These are phyloP conservation scores for Irena cyanogastra DNA, from an alignment of 2,113 vertebrate genomes.

Conservation along the genomic window DNA sequence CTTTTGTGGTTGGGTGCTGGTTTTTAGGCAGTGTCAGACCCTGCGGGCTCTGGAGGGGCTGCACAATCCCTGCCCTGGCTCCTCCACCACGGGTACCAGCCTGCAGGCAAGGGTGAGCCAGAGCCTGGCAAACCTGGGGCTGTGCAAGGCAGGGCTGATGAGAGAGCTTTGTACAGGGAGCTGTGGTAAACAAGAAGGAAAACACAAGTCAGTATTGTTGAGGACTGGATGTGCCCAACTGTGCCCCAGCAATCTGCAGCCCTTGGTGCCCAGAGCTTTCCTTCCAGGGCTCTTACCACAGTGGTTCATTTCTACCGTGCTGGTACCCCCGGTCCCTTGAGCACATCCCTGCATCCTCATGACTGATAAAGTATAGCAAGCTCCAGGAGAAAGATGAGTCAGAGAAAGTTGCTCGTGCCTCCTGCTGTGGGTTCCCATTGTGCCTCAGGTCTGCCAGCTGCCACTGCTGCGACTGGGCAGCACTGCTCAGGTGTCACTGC, in stretches of 20 bases:
- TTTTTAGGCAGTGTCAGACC: background rate
- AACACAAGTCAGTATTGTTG: fast-evolving
- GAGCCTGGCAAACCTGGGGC: background rate
- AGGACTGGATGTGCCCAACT: background rate
- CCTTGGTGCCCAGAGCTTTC: background rate
- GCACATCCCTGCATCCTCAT: background rate
- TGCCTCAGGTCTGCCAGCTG: background rate
- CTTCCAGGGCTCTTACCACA: background rate
- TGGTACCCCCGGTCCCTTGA: background rate
- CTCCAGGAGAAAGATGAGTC: background rate
- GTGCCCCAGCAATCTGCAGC: background rate
- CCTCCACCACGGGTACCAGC: background rate
- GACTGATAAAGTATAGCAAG: background rate
- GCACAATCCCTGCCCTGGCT: background rate
- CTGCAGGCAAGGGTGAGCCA: background rate
- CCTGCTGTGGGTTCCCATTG: fast-evolving
- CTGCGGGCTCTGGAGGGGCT: background rate
- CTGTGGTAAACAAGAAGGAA: background rate
- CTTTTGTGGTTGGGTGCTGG: background rate
- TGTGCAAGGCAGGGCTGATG: background rate
- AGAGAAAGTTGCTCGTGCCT: background rate
- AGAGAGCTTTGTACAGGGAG: background rate
- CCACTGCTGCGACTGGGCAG: background rate
- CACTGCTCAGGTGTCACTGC: background rate
- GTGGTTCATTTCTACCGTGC: background rate